Evolutionary conservation across 1,140 invertebrate species (phyloP).

Genomic region (Gerris buenoi): DNA sequence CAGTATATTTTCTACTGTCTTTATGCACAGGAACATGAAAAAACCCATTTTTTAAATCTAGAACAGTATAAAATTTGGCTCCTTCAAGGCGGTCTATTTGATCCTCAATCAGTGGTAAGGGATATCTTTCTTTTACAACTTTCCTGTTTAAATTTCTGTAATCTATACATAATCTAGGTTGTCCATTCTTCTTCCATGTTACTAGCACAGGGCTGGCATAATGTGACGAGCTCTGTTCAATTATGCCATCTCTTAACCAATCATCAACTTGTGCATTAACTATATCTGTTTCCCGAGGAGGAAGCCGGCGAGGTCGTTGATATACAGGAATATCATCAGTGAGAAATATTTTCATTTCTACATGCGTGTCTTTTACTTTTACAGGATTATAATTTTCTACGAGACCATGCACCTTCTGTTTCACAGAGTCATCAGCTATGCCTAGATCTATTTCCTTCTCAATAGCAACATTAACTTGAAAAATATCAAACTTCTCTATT

Average conservation of each 20-base stretch:
- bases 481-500: too few relatives aligned
- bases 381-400: background rate
- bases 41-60: constrained; percentile 10
- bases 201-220: background rate
- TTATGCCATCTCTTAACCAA: background rate
- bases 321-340: background rate
- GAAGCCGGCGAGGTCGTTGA: background rate
- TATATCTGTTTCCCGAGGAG: constrained; percentile 3
- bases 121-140: constrained; percentile 21
- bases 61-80: background rate
- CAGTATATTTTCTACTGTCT: constrained; percentile 25
- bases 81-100: constrained; percentile 18
- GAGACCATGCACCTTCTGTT: too few relatives aligned
- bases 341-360: background rate
- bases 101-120: constrained; percentile 23
- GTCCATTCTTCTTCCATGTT: constrained; percentile 18
- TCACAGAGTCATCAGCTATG: too few relatives aligned
- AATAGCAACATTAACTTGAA: too few relatives aligned
- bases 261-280: background rate
- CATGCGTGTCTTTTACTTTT: background rate
- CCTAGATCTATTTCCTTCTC: too few relatives aligned
- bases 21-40: constrained; percentile 25
- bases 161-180: constrained; percentile 19
- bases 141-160: constrained; percentile 21
- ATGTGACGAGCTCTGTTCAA: background rate